Percentiles rank a stretch among this genome's conserved stretches.
These are phyloP conservation scores for Leptopilina syphax DNA, from an alignment of 2,888 invertebrate species.

Conservation along the genomic window DNA sequence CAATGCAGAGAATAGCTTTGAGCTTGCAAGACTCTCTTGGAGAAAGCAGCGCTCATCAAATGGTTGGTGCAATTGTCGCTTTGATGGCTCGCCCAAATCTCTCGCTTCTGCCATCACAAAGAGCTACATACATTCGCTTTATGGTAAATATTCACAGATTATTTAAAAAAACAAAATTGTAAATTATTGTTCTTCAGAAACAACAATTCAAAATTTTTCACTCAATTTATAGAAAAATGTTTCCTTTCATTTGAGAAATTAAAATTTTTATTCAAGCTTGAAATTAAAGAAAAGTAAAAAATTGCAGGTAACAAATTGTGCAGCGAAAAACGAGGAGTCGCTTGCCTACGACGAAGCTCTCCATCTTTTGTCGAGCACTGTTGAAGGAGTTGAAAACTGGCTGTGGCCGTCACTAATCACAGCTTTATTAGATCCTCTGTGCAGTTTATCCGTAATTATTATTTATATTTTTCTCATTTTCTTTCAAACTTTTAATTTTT, in stretches of 20 bases:
- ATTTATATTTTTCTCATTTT: neutral
- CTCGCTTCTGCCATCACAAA: conserved; percentile 68
- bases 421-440: conserved; percentile 65
- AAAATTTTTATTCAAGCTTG: neutral
- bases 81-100: conserved; percentile 69
- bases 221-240: too few species aligned
- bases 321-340: conserved; percentile 62
- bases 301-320: conserved; percentile 65
- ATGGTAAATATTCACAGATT: conserved; percentile 59
- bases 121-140: conserved; percentile 68
- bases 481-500: neutral
- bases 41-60: conserved; percentile 67
- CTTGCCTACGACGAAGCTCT: conserved; percentile 71
- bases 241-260: too few species aligned
- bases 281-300: neutral
- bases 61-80: conserved; percentile 70
- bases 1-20: conserved; percentile 69
- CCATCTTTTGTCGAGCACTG: conserved; percentile 70
- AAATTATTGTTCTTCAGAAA: conserved; percentile 20
- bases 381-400: conserved; percentile 71
- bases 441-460: conserved; percentile 61
- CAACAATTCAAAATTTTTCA: neutral
- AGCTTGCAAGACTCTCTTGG: conserved; percentile 69
- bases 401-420: conserved; percentile 70
- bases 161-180: neutral